Evolutionary conservation across 2,113 vertebrate genomes (phyloP).

Genomic region (Azemiops feae): DNA sequence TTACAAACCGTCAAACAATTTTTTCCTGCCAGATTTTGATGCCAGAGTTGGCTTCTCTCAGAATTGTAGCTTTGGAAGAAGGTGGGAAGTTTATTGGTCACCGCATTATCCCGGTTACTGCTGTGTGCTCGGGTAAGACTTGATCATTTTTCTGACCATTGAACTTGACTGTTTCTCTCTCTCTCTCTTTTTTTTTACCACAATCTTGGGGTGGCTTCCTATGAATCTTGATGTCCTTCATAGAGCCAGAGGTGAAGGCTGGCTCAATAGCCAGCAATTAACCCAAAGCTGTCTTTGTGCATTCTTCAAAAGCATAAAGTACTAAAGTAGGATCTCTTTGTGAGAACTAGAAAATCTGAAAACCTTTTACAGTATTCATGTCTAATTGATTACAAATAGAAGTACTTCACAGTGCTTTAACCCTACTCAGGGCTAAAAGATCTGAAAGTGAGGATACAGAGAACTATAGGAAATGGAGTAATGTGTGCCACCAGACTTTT

Average conservation of each 20-base stretch:
- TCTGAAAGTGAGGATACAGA: not conserved
- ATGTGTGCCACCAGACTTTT: not conserved
- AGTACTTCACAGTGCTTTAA: not conserved
- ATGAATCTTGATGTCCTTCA: not conserved
- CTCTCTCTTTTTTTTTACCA: not conserved
- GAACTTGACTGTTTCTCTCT: not conserved
- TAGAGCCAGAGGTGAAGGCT: not conserved
- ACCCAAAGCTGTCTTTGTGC: not conserved
- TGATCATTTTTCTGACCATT: not conserved
- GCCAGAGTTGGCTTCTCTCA: slow-evolving; percentile 88
- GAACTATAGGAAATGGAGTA: not conserved
- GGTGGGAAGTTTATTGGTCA: slow-evolving; percentile 94
- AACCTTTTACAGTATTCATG: not conserved
- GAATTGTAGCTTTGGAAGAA: slow-evolving; percentile 89
- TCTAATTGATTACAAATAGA: not conserved
- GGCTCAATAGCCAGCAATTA: not conserved
- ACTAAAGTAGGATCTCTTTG: not conserved
- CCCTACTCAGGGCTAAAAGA: not conserved
- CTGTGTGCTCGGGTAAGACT: slow-evolving; percentile 84
- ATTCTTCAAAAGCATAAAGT: not conserved
- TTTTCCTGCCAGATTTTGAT: slow-evolving; percentile 82
- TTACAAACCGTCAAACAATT: not conserved
- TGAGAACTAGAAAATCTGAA: not conserved
- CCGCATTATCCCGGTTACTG: slow-evolving; percentile 87
- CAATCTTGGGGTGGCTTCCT: not conserved